These are phyloP conservation scores for Homarus americanus DNA, from an alignment of 1,140 invertebrate genomes.

Conservation along the genomic window DNA sequence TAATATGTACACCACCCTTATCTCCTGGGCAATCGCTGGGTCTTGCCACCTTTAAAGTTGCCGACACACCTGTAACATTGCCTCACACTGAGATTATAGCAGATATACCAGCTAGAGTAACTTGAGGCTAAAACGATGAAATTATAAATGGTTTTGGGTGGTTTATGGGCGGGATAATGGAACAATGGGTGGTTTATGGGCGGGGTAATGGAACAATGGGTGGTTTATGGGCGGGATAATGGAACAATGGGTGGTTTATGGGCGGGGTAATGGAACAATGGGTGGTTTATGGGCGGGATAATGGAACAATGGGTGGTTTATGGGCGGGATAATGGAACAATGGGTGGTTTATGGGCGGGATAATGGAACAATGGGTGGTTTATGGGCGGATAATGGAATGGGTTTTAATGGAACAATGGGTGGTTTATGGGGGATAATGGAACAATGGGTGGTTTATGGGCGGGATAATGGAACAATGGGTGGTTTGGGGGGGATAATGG, in stretches of 20 bases:
- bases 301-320: neutral
- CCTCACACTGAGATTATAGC: too few relatives aligned
- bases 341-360: neutral
- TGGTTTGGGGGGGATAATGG: conserved; percentile 82
- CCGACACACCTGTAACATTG: too few relatives aligned
- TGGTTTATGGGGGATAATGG: too few relatives aligned
- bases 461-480: conserved; percentile 79
- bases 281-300: neutral
- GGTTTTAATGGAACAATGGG: too few relatives aligned
- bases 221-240: neutral
- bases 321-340: neutral
- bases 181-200: neutral
- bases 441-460: conserved; percentile 77
- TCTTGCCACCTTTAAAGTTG: too few relatives aligned
- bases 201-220: neutral
- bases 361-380: conserved; percentile 59
- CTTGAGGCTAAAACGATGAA: too few relatives aligned
- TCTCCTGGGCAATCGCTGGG: too few relatives aligned
- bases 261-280: neutral
- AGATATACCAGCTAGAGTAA: too few relatives aligned
- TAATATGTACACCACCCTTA: too few relatives aligned
- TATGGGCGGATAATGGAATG: too few relatives aligned
- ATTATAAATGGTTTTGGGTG: too few relatives aligned
- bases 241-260: neutral
- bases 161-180: too few relatives aligned